Evolutionary conservation across 2,113 vertebrate species (phyloP).

Genomic region (Chlamydotis undulata): DNA sequence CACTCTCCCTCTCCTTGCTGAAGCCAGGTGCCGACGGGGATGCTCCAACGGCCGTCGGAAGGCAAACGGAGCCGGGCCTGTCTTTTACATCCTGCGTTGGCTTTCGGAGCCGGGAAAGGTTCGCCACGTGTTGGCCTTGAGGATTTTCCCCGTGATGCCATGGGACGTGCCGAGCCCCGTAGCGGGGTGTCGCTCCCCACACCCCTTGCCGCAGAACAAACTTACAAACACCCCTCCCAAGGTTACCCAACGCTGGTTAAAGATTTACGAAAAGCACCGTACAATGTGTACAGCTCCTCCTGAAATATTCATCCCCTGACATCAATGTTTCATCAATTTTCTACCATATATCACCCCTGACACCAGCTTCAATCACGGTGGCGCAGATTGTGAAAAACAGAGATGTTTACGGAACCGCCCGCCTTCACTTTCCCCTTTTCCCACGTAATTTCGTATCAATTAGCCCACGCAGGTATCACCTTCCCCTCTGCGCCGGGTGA

Average conservation of each 20-base stretch:
- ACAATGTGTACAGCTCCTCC: constrained; percentile 4
- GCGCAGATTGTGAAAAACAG: constrained; percentile 17
- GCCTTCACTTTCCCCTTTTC: background rate
- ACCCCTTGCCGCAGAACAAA: background rate
- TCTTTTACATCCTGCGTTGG: background rate
- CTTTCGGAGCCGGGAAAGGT: background rate
- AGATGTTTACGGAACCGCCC: background rate
- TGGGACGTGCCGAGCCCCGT: background rate
- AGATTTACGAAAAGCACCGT: constrained; percentile 20
- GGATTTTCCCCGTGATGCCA: too few species aligned
- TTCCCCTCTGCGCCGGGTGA: background rate
- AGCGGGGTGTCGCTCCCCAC: rapidly evolving
- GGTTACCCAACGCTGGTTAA: constrained; percentile 20
- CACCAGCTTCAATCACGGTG: background rate
- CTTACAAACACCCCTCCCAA: constrained; percentile 20
- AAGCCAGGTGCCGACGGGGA: background rate
- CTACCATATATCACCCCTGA: constrained; percentile 24
- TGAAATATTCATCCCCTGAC: constrained; percentile 60
- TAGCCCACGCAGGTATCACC: background rate
- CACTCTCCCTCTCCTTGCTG: background rate
- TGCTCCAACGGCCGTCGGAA: background rate
- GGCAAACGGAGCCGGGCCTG: background rate
- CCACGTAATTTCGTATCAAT: constrained; percentile 24
- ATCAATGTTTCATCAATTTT: constrained; percentile 62
- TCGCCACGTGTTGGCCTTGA: rapidly evolving